Conservation (phyloP, 2,797 vertebrate species). For the Arremon brunneinucha region DNA sequence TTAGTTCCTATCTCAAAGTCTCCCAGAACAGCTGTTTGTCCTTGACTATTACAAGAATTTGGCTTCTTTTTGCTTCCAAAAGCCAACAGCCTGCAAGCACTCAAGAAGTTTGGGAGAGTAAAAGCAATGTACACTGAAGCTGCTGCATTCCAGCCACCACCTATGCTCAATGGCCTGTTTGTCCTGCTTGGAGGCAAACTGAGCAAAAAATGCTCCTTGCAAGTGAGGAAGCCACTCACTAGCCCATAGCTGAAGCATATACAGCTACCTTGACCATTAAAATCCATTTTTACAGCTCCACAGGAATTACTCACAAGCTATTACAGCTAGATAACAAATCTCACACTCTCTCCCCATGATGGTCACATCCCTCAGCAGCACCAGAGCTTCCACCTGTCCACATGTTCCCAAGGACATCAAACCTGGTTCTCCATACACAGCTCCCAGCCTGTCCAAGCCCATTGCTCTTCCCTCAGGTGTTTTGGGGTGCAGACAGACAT, state of each 20-base stretch:
- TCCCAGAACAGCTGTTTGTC: neutral
- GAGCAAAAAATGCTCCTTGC: neutral
- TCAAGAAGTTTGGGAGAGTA: neutral
- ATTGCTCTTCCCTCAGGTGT: neutral
- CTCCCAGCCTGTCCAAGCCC: fast-evolving
- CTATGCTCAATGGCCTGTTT: neutral
- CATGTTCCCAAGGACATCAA: neutral
- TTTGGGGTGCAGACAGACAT: neutral
- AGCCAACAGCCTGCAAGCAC: neutral
- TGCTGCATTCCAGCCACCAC: neutral
- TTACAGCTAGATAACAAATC: neutral
- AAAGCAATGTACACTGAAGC: neutral
- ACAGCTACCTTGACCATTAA: neutral
- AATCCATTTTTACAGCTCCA: neutral
- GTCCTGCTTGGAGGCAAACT: neutral
- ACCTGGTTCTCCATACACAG: neutral
- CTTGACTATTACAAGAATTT: neutral
- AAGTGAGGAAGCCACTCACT: neutral
- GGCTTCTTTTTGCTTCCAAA: neutral
- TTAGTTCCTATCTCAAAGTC: neutral
- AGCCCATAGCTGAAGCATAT: neutral
- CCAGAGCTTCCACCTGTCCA: neutral
- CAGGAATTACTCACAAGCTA: neutral
- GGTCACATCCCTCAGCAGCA: neutral
- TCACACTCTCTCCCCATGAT: fast-evolving